phyloP scores from a whole-genome alignment of 2,888 invertebrate species.

The Philonicus albiceps region DNA sequence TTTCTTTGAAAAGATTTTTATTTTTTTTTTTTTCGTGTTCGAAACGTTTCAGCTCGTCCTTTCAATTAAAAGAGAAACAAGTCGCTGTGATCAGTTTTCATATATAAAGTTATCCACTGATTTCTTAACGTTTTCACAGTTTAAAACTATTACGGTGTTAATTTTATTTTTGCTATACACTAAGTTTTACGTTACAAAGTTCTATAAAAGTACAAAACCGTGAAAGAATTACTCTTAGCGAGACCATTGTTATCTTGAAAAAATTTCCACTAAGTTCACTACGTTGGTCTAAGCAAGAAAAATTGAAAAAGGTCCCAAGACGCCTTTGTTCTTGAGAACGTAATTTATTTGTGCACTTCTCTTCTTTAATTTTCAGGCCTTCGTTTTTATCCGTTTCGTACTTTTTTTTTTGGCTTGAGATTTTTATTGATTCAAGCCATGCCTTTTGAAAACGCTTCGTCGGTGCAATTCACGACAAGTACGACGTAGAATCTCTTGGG shows the following conservation, averaged over 20 bases:
- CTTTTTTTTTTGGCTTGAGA: neutral
- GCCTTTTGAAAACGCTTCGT: constrained; percentile 9
- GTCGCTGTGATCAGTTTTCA: neutral
- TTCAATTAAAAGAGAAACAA: neutral
- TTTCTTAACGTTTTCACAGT: neutral
- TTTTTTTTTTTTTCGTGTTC: neutral
- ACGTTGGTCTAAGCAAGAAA: neutral
- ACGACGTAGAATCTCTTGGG: neutral
- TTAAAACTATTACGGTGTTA: neutral
- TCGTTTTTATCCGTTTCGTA: neutral
- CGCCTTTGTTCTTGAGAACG: constrained; percentile 28
- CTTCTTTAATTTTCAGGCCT: constrained; percentile 24
- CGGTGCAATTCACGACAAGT: neutral
- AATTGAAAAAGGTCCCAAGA: constrained; percentile 14
- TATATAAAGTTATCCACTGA: neutral
- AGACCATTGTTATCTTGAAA: neutral
- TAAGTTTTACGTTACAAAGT: constrained; percentile 4
- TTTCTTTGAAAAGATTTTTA: neutral
- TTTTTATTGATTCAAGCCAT: constrained; percentile 6
- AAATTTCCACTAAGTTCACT: neutral
- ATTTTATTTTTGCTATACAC: neutral
- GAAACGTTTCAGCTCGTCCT: neutral
- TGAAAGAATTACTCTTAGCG: neutral
- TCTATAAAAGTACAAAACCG: neutral
- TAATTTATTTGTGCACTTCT: constrained; percentile 34